Evolutionary conservation across 2,888 invertebrate genomes (phyloP), one percentile per base, ranked within the genome.

Genomic region (Gymnoscelis rufifasciata): DNA sequence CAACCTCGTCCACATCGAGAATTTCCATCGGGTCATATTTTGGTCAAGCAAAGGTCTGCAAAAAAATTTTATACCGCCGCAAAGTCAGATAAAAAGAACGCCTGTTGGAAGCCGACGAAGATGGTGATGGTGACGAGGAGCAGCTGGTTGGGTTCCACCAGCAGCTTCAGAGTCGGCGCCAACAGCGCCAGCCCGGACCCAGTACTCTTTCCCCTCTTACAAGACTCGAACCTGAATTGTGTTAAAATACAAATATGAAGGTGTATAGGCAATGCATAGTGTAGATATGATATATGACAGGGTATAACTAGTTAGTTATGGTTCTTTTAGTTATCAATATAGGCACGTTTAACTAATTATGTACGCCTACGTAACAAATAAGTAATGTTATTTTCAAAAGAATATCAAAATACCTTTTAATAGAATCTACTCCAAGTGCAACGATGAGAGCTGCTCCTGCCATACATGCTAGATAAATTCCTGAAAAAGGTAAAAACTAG

Each of bases 21-120:
- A n/a, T n/a, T n/a, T n/a, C n/a, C n/a, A n/a, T n/a, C n/a, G n/a
- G n/a, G n/a, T n/a, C n/a, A n/a, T n/a, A n/a, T n/a, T n/a, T n/a
- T n/a, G n/a, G n/a, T n/a, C n/a, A n/a, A n/a, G n/a, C n/a, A n/a
- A n/a, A n/a, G n/a, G n/a, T n/a, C n/a, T n/a, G n/a, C n/a, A n/a
- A n/a, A n/a, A n/a, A n/a, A n/a, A n/a, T n/a, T n/a, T n/a, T 78
- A 66, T 62, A 89, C 90, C 46, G 87, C 83, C 30, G 87, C 89
- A 52, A 87, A 88, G 51, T 90, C 90, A 39, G 92, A 92, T 0
- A 90, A 89, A 36, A 92, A 88, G 74, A 91, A 93, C 0, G 92
- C 93, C 69, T 93, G 93, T 62, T 93, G 91, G 51, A 92, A 72
- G 0, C 93, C 93, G 23, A 92, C 89, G 81, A 92, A 93, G 36